Evolutionary conservation across 2,797 vertebrate species (phyloP), one percentile per base, ranked within the genome.

Genomic region (Lemur catta): DNA sequence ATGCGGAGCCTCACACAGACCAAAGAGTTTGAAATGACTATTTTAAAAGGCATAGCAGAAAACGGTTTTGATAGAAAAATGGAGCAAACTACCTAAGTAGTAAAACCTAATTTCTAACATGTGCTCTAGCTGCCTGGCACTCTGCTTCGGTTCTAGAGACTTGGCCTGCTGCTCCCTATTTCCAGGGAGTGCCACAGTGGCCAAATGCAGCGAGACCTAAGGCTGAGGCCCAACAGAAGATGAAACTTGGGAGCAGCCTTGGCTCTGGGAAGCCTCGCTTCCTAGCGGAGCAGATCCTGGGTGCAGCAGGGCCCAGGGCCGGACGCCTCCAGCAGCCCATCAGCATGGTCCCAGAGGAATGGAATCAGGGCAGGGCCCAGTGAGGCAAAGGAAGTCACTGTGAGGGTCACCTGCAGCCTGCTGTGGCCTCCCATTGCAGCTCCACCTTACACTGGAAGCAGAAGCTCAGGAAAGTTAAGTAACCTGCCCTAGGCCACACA

Each of bases 31-130:
- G 50, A 71, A 93, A 87, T 28, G 74, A 48, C 78, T 0, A 2
- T 81, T 97, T 95, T 89, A 91, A 97, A 97, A 95, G 57, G 0
- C 24, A 35, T 61, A 55, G 52, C 41, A 63, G 17, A 65, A 74
- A 33, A 69, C 55, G 30, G 22, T 75, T 86, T 87, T 41, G 38
- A 18, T 84, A 75, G 75, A 76, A 93, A 96, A 72, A 35, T 74
- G 35, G 33, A 89, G 65, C 61, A 35, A 79, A 90, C 84, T 48
- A 75, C 87, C 69, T 59, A 72, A 76, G 33, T 33, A 43, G 6
- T 24, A 57, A 96, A 94, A 71, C 35, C 85, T 48, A 4, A 52
- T 74, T 35, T 30, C 57, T 48, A 63, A 85, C 59, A 57, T 11
- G 59, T 4, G 2, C 28, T 33, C 38, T 71, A 41, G 75, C 46